Conservation (phyloP, 2,113 vertebrate species). For the Tragelaphus strepsiceros region DNA sequence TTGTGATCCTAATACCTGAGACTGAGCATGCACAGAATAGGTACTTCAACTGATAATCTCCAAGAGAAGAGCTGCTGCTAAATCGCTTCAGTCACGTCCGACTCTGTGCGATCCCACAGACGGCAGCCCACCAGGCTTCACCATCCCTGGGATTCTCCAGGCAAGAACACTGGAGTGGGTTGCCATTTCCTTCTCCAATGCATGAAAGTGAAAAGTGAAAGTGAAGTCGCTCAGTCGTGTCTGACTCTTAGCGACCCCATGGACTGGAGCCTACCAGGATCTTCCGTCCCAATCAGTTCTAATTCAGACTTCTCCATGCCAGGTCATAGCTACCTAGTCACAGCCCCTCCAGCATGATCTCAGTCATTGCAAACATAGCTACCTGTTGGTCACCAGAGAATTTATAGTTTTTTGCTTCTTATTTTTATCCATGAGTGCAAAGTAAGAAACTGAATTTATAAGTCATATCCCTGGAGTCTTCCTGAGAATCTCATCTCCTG, state of each 20-base stretch:
- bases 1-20: neutral
- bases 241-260: no score
- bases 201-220: no score
- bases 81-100: no score
- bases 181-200: no score
- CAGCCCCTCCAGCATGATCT: neutral
- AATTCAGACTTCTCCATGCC: neutral
- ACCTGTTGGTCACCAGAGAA: neutral
- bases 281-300: neutral
- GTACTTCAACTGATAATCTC: neutral
- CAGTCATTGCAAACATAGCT: neutral
- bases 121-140: no score
- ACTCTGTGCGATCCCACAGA: no score
- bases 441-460: neutral
- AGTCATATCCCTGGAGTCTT: neutral
- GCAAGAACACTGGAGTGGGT: no score
- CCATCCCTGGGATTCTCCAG: no score
- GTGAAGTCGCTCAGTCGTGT: no score
- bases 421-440: neutral
- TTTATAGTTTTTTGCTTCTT: neutral
- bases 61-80: neutral
- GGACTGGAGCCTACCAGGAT: no score
- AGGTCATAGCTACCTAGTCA: neutral
- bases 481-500: slow-evolving; percentile 29
- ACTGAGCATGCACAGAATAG: neutral